Evolutionary conservation across 2,113 vertebrate genomes (phyloP).

Genomic region (Motacilla alba): DNA sequence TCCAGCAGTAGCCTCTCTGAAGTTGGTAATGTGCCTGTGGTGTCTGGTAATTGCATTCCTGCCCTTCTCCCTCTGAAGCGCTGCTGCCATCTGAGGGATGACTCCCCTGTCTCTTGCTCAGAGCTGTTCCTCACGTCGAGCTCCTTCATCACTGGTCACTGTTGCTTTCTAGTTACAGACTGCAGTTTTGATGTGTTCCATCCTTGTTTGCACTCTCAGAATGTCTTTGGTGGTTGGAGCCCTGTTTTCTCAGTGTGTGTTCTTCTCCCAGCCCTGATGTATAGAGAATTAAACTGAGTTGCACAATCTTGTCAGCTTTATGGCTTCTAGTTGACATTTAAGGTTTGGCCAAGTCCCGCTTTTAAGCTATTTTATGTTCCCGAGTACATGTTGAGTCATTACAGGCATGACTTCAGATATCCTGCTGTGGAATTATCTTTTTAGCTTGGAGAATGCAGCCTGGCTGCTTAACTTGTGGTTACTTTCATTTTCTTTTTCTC

Average conservation of each 20-base stretch:
- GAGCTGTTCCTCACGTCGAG: not conserved
- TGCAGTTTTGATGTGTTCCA: not conserved
- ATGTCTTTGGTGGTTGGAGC: not conserved
- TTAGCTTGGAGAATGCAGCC: not conserved
- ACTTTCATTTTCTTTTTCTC: conserved; percentile 50
- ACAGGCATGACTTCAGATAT: not conserved
- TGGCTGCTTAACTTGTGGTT: not conserved
- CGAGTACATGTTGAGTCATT: not conserved
- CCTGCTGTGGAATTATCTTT: not conserved
- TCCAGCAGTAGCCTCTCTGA: not conserved
- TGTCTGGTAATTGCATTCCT: not conserved
- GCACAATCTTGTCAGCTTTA: not conserved
- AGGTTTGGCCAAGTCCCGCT: not conserved
- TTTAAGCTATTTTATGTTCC: not conserved
- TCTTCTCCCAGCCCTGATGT: not conserved
- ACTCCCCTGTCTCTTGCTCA: not conserved
- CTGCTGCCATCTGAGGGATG: not conserved
- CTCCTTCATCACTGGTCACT: not conserved
- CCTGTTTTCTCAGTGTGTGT: not conserved
- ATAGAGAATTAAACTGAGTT: not conserved
- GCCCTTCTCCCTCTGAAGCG: not conserved
- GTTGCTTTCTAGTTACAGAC: not conserved
- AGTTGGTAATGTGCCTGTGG: fast-evolving
- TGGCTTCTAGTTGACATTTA: not conserved
- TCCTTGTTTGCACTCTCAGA: not conserved